Base-by-base conservation (phyloP, 1,140 invertebrate genomes). In the Nixonia krombeini region DNA sequence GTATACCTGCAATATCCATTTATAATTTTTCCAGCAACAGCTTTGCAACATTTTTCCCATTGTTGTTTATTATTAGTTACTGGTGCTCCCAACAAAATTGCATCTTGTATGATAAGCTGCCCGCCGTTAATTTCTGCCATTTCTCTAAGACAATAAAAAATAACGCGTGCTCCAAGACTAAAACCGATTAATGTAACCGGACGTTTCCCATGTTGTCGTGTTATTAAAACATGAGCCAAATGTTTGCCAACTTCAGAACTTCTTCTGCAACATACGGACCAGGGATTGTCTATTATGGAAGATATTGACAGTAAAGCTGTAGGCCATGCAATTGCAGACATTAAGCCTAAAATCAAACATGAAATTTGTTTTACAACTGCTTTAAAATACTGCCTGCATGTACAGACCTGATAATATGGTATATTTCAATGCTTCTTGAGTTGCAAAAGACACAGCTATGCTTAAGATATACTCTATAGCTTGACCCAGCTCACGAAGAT, bases 111-210 rank as follows among this genome's bases (percentile, higher is more conserved):
- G 47, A 93, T 90, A 2, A 91, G 91, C 67, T 89, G 86, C 49
- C 77, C 83, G 38, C 83, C 83, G 62, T 86, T 83, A 40, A 87
- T 70, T 62, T 86, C 80, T 25, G 84, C 78, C 82, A 90, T 82
- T 78, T 89, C 88, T 51, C 82, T 53, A 2, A 89, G 81, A 80
- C 91, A 92, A 66, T 90, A 91, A 78, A 89, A 93, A 38, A 93
- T 90, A 15, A 92, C 91, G 51, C 91, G 78, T 3, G 91, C 91
- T 16, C 92, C 92, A 1, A 93, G 79, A 75, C 90, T 91, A 70
- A 90, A 92, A 1, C 92, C 92, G 65, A 93, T 88, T 42, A 93
- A 79, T 0, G 91, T 92, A 8, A 93, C 90, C 7, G 92, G 92
- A 21, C 92, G 78, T 69, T 89, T 87, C 8, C 92, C 91, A 76